Base-by-base conservation (phyloP, 2,797 vertebrate species). In the Hemibagrus guttatus region DNA sequence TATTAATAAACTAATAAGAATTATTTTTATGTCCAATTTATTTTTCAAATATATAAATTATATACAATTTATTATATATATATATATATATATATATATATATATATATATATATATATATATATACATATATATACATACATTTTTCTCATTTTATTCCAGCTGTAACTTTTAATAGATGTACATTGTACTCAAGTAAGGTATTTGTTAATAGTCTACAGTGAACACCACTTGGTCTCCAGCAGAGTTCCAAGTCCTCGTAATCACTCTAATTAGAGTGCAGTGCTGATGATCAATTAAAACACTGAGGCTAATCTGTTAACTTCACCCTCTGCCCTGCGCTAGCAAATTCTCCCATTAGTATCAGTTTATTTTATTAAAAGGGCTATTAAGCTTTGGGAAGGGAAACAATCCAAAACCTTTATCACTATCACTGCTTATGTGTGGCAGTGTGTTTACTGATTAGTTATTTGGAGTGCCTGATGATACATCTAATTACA, bases 261-360 rank as follows among this genome's bases (percentile, higher is more conserved):
- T 94, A 93, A 95, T 95, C 92, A 89, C 91, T 93, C 89, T 93
- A 95, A 95, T 96, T 94, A 95, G 93, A 92, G 93, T 90, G 91
- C 92, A 91, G 92, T 92, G 91, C 89, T 89, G 64, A 66, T 91
- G 91, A 95, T 94, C 91, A 94, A 93, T 93, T 91, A 90, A 90
- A 86, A 90, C 85, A 72, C 85, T 42, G 58, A 69, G 61, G 84
- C 87, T 91, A 88, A 89, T 89, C 87, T 88, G 84, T 90, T 90
- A 89, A 89, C 84, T 68, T 88, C 84, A 69, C 83, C 74, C 83
- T 82, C 66, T 82, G 87, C 69, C 78, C 83, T 74, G 74, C 56
- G 42, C 89, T 81, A 82, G 87, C 85, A 52, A 54, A 72, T 69
- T 80, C 78, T 1, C 71, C 86, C 87, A 91, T 90, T 89, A 89